phyloP scores from a whole-genome alignment of 2,113 vertebrate genomes.

The Monarcha castaneiventris region DNA sequence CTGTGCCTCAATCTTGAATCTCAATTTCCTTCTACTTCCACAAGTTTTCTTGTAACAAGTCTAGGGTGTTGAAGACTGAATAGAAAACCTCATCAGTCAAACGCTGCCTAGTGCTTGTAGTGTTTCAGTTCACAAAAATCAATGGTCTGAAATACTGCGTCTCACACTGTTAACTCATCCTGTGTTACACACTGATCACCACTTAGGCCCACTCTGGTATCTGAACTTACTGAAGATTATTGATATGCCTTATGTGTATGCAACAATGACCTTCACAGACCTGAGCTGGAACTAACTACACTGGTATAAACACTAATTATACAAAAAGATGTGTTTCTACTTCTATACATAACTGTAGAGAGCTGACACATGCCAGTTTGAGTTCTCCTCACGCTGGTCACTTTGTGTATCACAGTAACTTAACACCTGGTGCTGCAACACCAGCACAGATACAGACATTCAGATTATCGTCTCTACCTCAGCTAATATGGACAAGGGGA shows the following conservation, averaged over 20 bases:
- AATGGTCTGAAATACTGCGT: neutral
- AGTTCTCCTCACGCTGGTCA: neutral
- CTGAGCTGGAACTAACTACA: neutral
- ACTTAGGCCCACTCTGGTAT: neutral
- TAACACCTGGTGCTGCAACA: neutral
- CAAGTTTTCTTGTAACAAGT: neutral
- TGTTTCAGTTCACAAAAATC: neutral
- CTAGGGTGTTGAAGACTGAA: neutral
- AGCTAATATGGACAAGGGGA: neutral
- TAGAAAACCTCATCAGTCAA: neutral
- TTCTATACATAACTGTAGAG: neutral
- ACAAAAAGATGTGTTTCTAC: neutral
- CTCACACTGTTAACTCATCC: neutral
- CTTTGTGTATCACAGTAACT: constrained; percentile 6
- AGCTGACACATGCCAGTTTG: neutral
- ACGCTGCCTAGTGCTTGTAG: neutral
- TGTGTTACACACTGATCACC: rapidly evolving
- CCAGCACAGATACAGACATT: neutral
- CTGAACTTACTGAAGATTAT: neutral
- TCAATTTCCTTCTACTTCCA: neutral
- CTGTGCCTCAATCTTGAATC: neutral
- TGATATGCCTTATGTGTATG: neutral
- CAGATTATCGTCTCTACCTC: neutral
- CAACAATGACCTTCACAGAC: neutral
- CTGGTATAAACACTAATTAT: neutral